Base-by-base conservation (phyloP, 2,113 vertebrate genomes). In the Zingel zingel region DNA sequence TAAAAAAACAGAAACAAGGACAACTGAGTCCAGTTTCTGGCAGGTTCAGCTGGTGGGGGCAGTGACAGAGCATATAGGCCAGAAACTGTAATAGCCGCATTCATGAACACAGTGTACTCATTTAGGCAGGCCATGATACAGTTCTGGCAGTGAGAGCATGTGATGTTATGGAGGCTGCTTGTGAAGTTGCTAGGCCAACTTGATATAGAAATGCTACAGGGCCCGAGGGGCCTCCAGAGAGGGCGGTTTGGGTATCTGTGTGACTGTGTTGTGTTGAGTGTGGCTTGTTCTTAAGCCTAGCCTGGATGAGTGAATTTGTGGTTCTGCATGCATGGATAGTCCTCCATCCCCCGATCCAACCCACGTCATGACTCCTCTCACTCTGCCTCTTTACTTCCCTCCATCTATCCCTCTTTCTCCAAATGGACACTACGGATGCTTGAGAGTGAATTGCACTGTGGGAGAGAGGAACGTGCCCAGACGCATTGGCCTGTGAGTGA, bases 291-390 rank as follows among this genome's bases (percentile, higher is more conserved):
- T 76, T n/a, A 56, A 78, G 70, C 82, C 84, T 75, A 69, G 88
- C 82, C 81, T 79, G 91, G 85, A 85, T 88, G 86, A 91, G 83
- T 77, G 86, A 78, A 71, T 88, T 74, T 91, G 81, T 86, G 80
- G 74, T 80, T 91, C 81, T 89, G 88, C 91, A 94, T 93, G 92
- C 94, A 94, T 94, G 92, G 87, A 67, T 91, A 82, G 84, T 53
- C 88, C 72, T 79, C 69, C 82, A 74, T 45, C 71, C 50, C 81
- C 78, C 8, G 13, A 72, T 86, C 74, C 63, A 68, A 58, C 45
- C 74, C 9, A 75, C 57, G 64, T 74, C 71, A 27, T 36, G 77
- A 73, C 74, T 69, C 53, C 80, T 67, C 72, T 77, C 74, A 45
- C 53, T 74, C 74, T 71, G 59, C 65, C 74, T 81, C 86, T 68